Conservation (phyloP, 2,888 invertebrate genomes). For the Punctoribates punctum region DNA sequence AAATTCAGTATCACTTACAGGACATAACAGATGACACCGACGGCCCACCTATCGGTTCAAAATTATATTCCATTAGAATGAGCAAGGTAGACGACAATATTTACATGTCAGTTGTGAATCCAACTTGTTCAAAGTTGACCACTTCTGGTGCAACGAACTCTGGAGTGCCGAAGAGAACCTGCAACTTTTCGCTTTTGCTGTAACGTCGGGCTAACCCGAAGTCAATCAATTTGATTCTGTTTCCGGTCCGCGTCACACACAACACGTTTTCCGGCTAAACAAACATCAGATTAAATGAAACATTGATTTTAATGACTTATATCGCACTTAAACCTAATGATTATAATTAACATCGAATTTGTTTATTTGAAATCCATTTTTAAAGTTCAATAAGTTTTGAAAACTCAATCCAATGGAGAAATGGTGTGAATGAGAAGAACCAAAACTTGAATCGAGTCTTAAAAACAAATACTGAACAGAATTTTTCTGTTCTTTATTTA, state of each 20-base stretch:
- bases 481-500: constrained; percentile 18
- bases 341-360: too few species aligned
- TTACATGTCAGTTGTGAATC: constrained; percentile 88
- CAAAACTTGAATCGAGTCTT: neutral
- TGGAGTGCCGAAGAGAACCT: constrained; percentile 91
- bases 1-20: constrained; percentile 69
- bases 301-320: too few species aligned
- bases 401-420: too few species aligned
- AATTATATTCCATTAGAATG: neutral
- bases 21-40: constrained; percentile 96
- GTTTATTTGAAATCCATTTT: too few species aligned
- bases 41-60: constrained; percentile 51
- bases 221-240: constrained; percentile 97
- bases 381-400: too few species aligned
- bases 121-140: constrained; percentile 95
- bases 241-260: constrained; percentile 91
- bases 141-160: constrained; percentile 99
- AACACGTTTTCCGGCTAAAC: constrained; percentile 93
- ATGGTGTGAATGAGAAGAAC: too few species aligned
- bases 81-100: too few species aligned
- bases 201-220: constrained; percentile 92
- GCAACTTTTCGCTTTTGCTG: constrained; percentile 81
- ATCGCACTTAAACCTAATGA: too few species aligned
- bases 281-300: too few species aligned
- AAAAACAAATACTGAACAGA: neutral